Evolutionary conservation across 2,797 vertebrate genomes (phyloP), one percentile per base, ranked within the genome.

Genomic region (Buphagus erythrorhynchus): DNA sequence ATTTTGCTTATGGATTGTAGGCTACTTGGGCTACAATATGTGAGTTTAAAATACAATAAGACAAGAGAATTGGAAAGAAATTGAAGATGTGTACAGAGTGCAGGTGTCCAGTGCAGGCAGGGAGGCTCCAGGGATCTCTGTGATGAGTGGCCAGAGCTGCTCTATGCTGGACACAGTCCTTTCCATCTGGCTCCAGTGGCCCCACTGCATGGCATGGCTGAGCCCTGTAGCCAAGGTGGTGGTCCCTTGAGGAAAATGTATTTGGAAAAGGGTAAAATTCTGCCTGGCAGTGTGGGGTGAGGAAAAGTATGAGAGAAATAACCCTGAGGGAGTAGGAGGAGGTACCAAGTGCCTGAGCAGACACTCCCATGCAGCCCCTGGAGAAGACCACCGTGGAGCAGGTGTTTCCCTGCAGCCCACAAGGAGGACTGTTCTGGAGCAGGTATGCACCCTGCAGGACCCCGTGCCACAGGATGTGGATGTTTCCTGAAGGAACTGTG

Each of bases 161-260:
- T 33, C 33, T 0, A 0, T 14, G 65, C 18, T 4, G 2, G 24
- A 59, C 22, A 28, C 25, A 29, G 33, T 13, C 4, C 5, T 7
- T 24, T 62, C 54, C 38, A 62, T 18, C 4, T 0, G 0, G 5
- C 10, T 72, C 35, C 36, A 13, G 2, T 2, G 2, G 2, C 16
- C 31, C 43, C 54, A 26, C 13, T 0, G 0, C 36, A 46, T 1
- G 31, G 40, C 46, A 66, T 0, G 0, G 36, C 29, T 17, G 5
- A 12, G 16, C 16, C 35, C 40, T 5, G 0, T 3, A 20, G 33
- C 13, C n/a, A 8, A 4, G 6, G 1, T 35, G 26, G 3, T 24
- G 20, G 8, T 1, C 10, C 22, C 35, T 54, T 36, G 22, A 75
- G 26, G 11, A 68, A 55, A 75, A 43, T 10, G 19, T 24, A 7